These are phyloP conservation scores for Ennomos quercinarius DNA, from an alignment of 2,888 invertebrate genomes.

Conservation along the genomic window DNA sequence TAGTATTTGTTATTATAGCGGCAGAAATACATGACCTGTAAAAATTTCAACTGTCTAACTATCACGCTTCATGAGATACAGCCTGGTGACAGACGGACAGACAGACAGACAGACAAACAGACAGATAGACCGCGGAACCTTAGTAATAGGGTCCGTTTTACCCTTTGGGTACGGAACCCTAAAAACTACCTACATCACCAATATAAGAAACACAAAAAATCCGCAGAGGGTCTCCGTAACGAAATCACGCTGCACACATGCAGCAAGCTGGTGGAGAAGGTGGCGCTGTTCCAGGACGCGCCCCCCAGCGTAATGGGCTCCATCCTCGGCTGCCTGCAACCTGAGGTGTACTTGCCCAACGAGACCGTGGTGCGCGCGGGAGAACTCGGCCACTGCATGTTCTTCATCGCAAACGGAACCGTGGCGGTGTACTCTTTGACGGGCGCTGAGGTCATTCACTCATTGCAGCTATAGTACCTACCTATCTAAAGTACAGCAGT, in stretches of 20 bases:
- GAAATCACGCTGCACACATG: constrained; percentile 85
- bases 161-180: too few relatives aligned
- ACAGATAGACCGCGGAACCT: too few relatives aligned
- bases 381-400: constrained; percentile 87
- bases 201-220: too few relatives aligned
- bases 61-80: too few relatives aligned
- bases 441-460: constrained; percentile 84
- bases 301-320: constrained; percentile 77
- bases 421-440: constrained; percentile 86
- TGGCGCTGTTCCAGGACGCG: constrained; percentile 81
- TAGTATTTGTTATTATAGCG: too few relatives aligned
- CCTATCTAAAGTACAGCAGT: too few relatives aligned
- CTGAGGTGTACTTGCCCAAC: constrained; percentile 86
- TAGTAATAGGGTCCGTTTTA: too few relatives aligned
- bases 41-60: too few relatives aligned
- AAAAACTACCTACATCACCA: too few relatives aligned
- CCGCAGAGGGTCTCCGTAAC: constrained; percentile 73
- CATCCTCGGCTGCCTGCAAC: constrained; percentile 80
- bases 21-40: too few relatives aligned
- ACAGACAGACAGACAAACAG: too few relatives aligned
- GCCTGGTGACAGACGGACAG: too few relatives aligned
- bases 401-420: constrained; percentile 86
- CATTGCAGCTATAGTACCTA: background rate
- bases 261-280: constrained; percentile 82
- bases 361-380: constrained; percentile 86